Conservation (phyloP, 2,797 vertebrate species). For the Avahi laniger region DNA sequence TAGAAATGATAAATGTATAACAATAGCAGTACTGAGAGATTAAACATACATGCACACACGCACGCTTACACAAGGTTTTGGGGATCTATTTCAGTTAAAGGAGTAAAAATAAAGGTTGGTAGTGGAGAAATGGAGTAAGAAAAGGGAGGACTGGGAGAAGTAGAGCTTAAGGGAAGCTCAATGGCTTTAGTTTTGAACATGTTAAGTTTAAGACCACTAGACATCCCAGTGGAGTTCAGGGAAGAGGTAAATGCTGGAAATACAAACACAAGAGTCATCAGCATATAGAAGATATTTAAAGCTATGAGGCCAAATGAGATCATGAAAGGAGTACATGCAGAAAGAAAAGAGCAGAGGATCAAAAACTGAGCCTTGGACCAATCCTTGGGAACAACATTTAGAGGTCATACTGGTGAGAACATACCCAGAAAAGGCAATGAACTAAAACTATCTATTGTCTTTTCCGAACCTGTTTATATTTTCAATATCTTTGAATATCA, state of each 20-base stretch:
- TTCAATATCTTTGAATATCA: background rate
- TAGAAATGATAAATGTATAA: background rate
- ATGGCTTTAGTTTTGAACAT: background rate
- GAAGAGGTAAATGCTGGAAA: background rate
- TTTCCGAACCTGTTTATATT: background rate
- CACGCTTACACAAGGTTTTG: background rate
- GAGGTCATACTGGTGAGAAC: background rate
- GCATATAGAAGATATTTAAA: background rate
- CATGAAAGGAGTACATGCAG: background rate
- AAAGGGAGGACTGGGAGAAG: background rate
- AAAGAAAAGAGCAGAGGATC: background rate
- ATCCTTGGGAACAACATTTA: background rate
- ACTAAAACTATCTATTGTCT: background rate
- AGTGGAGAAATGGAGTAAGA: background rate
- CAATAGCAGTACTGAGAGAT: background rate
- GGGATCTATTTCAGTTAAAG: background rate
- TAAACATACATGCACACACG: background rate
- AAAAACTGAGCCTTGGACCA: background rate
- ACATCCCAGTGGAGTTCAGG: background rate
- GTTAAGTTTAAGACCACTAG: background rate
- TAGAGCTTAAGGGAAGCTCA: background rate
- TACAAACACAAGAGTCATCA: background rate
- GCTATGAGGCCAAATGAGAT: background rate
- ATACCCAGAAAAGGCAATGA: background rate
- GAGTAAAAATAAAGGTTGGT: background rate